Base-by-base conservation (phyloP, 2,113 vertebrate genomes). In the Pollimyrus isidori region DNA sequence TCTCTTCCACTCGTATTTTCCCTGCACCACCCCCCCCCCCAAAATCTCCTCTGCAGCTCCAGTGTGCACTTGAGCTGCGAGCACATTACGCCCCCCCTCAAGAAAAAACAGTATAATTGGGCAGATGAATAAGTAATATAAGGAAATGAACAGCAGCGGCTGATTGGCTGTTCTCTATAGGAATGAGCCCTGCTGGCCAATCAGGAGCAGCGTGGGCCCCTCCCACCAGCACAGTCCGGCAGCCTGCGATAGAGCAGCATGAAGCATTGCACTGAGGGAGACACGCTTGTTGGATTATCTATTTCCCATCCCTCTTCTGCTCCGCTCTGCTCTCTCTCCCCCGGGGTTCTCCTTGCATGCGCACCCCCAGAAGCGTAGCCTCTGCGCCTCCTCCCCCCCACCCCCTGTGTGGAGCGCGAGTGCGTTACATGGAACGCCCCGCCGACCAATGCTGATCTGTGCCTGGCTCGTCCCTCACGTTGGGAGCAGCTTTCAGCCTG, bases 251-350 rank as follows among this genome's bases (percentile, higher is more conserved):
- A 42, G 35, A 80, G 30, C 73, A 80, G 73, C 73, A 42, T 80
- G 73, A 80, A 42, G 73, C 73, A 42, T 80, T 80, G 35, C 73
- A 80, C 73, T 80, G 73, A 80, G 73, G 73, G 73, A 80, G 73
- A 80, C 73, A 80, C 73, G 73, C 73, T 80, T 39, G 35, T 42
- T 42, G 73, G 73, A 80, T 80, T 80, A 80, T 80, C 73, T 39
- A 42, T 80, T 42, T 39, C 73, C 73, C 73, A 42, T 80, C 30
- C 73, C 73, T 80, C 73, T 80, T 80, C 35, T 80, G 35, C 73
- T 80, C 73, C 19, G 30, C 73, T 19, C 73, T 19, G 73, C 73
- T 80, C 73, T 19, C 62, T 30, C 62, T 69, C 62, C 62, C 62
- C 62, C 26, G 10, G 62, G 62, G 73, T 80, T 42, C 73, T 80